phyloP scores from a whole-genome alignment of 2,888 invertebrate species.

The Dryocosmus kuriphilus region DNA sequence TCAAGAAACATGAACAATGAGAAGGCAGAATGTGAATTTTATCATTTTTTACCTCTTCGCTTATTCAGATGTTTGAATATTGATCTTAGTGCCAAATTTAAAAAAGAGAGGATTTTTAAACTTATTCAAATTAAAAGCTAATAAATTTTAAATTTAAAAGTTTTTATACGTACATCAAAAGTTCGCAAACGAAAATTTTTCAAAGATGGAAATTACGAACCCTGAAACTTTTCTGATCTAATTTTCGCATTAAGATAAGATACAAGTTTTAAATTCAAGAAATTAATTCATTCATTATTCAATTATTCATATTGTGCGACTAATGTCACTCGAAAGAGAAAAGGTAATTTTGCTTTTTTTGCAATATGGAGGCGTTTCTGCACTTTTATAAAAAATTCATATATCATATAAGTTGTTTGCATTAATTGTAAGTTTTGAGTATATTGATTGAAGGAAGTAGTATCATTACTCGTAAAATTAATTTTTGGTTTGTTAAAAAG shows the following conservation, averaged over 20 bases:
- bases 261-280: not conserved
- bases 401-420: not conserved
- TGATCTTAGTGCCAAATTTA: too few species aligned
- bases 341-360: conserved; percentile 1
- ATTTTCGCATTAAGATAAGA: too few species aligned
- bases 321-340: not conserved
- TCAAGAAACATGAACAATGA: not conserved
- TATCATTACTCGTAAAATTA: not conserved
- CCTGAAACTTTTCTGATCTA: too few species aligned
- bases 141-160: too few species aligned
- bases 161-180: too few species aligned
- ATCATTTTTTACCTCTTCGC: too few species aligned
- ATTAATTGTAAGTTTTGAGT: not conserved
- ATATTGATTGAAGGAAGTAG: not conserved
- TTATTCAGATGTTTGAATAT: too few species aligned
- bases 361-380: not conserved
- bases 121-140: too few species aligned
- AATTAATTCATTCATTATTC: not conserved
- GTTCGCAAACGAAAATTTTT: too few species aligned
- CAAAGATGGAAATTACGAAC: too few species aligned
- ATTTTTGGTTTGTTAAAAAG: not conserved
- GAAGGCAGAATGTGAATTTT: not conserved
- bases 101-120: too few species aligned
- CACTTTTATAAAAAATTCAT: not conserved
- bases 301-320: conserved; percentile 24